phyloP scores from a whole-genome alignment of 2,113 vertebrate genomes.

The Gallinago media region DNA sequence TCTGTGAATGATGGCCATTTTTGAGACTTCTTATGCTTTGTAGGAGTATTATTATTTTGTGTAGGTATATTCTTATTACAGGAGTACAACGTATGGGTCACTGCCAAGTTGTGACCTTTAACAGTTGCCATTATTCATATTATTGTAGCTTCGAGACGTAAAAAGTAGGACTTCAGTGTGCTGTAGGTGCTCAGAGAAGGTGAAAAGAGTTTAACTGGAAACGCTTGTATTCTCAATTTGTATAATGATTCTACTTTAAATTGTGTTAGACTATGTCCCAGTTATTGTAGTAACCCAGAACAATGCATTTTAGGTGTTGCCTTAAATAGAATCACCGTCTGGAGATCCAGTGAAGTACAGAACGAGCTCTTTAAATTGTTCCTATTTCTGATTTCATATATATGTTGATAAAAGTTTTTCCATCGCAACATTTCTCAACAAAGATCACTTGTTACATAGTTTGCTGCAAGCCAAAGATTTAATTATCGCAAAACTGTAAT shows the following conservation, averaged over 20 bases:
- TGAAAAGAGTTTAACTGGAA: not conserved
- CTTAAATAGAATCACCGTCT: conserved; percentile 2
- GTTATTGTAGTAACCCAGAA: conserved; percentile 36
- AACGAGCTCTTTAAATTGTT: not conserved
- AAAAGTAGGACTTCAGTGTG: not conserved
- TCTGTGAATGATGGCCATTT: fast-evolving
- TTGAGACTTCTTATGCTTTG: not conserved
- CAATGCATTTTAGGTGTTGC: conserved; percentile 10
- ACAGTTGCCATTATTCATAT: not conserved
- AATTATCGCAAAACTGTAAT: not conserved
- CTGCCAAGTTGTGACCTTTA: not conserved
- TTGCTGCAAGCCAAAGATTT: not conserved
- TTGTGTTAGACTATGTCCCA: conserved; percentile 4
- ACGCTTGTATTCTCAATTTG: not conserved
- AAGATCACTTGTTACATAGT: not conserved
- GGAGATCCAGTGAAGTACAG: not conserved
- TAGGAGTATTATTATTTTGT: not conserved
- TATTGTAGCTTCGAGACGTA: fast-evolving
- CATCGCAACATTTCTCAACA: not conserved
- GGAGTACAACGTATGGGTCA: not conserved
- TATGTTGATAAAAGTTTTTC: not conserved
- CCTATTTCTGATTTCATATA: not conserved
- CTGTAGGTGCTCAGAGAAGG: not conserved
- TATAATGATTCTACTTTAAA: not conserved
- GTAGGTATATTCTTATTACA: not conserved